Evolutionary conservation across 1,140 invertebrate species (phyloP).

Genomic region (Ceratina calcarata): DNA sequence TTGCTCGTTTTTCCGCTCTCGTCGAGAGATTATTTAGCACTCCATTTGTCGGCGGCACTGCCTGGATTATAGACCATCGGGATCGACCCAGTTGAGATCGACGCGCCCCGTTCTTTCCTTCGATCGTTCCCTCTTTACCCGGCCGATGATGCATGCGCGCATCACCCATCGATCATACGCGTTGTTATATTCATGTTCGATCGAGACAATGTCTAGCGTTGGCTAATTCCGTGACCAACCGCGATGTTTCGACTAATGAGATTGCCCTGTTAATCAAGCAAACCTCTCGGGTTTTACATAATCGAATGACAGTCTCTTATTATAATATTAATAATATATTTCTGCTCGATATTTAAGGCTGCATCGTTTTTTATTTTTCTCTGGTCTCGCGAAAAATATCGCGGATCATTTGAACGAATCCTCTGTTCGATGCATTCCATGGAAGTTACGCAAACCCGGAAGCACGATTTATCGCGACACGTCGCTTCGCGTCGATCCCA

Average conservation of each 20-base stretch:
- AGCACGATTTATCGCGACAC: not conserved
- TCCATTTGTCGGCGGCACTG: slow-evolving; percentile 59
- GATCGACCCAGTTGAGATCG: slow-evolving; percentile 51
- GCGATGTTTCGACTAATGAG: too few relatives aligned
- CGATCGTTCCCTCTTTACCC: not conserved
- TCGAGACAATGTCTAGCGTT: too few relatives aligned
- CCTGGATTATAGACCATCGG: slow-evolving; percentile 63
- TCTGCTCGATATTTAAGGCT: too few relatives aligned
- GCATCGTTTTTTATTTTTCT: not conserved
- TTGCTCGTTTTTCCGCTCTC: slow-evolving; percentile 41
- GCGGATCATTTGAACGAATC: not conserved
- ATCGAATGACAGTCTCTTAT: too few relatives aligned
- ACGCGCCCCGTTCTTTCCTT: not conserved
- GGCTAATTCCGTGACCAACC: too few relatives aligned
- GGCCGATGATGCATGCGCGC: not conserved
- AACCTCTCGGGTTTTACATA: not conserved
- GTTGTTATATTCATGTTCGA: too few relatives aligned
- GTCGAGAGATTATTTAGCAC: slow-evolving; percentile 65
- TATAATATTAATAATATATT: too few relatives aligned
- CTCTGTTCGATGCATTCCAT: not conserved
- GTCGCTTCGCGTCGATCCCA: slow-evolving; percentile 9
- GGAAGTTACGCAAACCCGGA: slow-evolving; percentile 13
- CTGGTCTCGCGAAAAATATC: not conserved
- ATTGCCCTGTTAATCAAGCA: too few relatives aligned
- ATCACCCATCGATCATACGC: too few relatives aligned